Percentiles rank a stretch among this genome's conserved stretches.
Evolutionary conservation across 2,797 vertebrate species (phyloP).

Genomic region (Bucorvus abyssinicus): DNA sequence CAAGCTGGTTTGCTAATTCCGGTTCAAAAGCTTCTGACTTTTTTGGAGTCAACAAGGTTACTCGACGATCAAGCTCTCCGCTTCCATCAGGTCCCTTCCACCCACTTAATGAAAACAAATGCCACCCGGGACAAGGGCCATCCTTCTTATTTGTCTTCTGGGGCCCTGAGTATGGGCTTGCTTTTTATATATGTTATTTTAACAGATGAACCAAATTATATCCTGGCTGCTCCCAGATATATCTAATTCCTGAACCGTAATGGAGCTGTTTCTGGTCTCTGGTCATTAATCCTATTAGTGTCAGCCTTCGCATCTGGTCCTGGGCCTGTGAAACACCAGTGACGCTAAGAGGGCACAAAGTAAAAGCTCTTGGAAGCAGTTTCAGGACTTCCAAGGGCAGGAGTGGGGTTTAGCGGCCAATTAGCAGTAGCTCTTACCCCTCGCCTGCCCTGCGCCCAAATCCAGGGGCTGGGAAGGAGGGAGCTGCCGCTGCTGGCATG

Average conservation of each 20-base stretch:
- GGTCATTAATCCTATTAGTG: background rate
- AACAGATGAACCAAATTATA: conserved; percentile 22
- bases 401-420: background rate
- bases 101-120: conserved; percentile 48
- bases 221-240: background rate
- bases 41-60: background rate
- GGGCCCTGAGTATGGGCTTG: background rate
- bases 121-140: background rate
- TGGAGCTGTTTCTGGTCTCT: background rate
- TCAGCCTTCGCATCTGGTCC: background rate
- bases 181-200: background rate
- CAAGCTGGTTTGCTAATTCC: background rate
- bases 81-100: background rate
- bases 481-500: background rate
- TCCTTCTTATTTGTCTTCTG: background rate
- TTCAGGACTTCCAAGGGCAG: background rate
- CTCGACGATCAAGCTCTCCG: background rate
- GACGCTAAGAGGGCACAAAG: background rate
- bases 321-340: background rate
- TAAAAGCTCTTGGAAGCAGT: background rate
- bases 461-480: background rate
- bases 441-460: background rate
- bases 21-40: background rate
- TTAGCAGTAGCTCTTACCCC: background rate
- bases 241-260: background rate